Base-by-base conservation (phyloP, 2,888 invertebrate genomes). In the Matsumyia berberina region DNA sequence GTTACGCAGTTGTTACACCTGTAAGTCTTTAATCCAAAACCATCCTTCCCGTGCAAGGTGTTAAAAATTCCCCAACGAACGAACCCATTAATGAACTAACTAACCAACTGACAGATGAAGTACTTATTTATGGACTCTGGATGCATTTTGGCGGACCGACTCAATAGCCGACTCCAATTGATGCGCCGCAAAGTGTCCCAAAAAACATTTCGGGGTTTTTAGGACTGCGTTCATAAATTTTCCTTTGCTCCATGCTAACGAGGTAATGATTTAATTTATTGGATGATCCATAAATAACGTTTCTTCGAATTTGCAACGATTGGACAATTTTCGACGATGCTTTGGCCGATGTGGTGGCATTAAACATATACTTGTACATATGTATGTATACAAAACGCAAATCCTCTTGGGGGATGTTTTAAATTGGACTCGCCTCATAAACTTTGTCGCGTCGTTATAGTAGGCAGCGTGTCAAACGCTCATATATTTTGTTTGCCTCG, bases 241-340 rank as follows among this genome's bases (percentile, higher is more conserved):
- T n/a, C 66, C 17, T 35, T 24, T 33, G 35, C 66, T 55, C 46
- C 64, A 55, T 73, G 81, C 88, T 87, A 88, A 88, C 88, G 87
- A 88, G 89, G 88, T 89, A 88, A 89, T 89, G 89, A 88, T 89
- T 89, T 89, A 89, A 89, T 89, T 89, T 89, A 89, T 89, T 87
- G 88, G 88, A 88, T 86, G 87, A 80, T 87, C 89, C 87, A 89
- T 89, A 89, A 89, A 89, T 89, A 88, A 88, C 87, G 87, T 79
- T 80, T 87, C 86, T 83, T 86, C 86, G 85, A 74, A 80, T 76
- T 66, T 72, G 79, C 69, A 79, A 62, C 73, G 79, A 79, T 79
- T 79, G 79, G 73, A 24, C 73, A 83, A 69, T 79, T 79, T 79
- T 83, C 57, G 79, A 73, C 73, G 55, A 83, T 83, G 73, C 74